Base-by-base conservation (phyloP, 2,113 vertebrate genomes). In the Pedionomus torquatus region DNA sequence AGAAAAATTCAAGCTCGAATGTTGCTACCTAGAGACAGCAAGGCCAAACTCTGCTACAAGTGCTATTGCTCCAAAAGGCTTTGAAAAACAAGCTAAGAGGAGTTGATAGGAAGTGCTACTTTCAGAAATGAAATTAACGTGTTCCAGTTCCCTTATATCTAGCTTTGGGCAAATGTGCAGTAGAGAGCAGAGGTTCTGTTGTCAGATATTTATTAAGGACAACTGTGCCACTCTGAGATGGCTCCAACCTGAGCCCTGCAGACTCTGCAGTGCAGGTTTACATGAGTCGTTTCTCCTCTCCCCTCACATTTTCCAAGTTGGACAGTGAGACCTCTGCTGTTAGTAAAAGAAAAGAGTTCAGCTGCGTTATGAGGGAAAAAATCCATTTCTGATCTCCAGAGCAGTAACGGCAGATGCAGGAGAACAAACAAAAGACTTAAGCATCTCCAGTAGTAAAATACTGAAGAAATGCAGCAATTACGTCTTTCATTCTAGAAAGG, bases 301-400 rank as follows among this genome's bases (percentile, higher is more conserved):
- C 0, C 1, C 7, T 44, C 1, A 0, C 4, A 8, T 71, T 68
- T 44, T 60, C 54, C 55, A 60, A 60, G 44, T 6, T 8, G 2
- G 39, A 58, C 26, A 74, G 65, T 37, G 68, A 87, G 93, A 90
- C 83, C 64, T 84, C 89, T 89, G 76, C 89, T 92, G 93, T 66
- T 41, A 6, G 2, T 13, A 49, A 11, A 72, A 93, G 52, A 39
- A 21, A 46, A 84, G 11, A 52, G 25, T 33, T 20, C 55, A 64
- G 61, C 31, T 58, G 18, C 8, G 25, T 71, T 87, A 33, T 1
- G 11, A 52, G 17, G 43, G 39, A 51, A 90, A 70, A 88, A 90
- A 83, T 12, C 12, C 10, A 39, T 51, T 69, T 75, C 74, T 78
- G 30, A 54, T 48, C 26, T 70, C 25, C 44, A 48, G 30, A 33